A percentile compares a stretch with the other conserved stretches of the same genome.
Conservation (phyloP, 2,888 invertebrate species). For the Torymus auratus region DNA sequence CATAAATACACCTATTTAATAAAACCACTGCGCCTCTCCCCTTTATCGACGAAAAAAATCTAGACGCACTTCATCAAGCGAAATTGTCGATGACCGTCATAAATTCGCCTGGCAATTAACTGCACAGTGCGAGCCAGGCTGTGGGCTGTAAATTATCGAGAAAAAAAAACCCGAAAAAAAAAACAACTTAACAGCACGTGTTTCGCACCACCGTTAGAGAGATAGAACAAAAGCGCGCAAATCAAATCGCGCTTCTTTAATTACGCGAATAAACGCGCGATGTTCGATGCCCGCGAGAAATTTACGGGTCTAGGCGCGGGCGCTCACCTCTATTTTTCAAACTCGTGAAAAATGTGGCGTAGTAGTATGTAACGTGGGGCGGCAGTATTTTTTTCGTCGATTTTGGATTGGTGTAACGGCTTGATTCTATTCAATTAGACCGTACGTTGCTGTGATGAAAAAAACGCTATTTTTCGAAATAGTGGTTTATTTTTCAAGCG, state of each 20-base stretch:
- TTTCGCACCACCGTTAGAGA: slow-evolving; percentile 12
- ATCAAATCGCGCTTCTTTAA: slow-evolving; percentile 44
- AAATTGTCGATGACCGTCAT: slow-evolving; percentile 35
- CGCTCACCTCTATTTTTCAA: slow-evolving; percentile 13
- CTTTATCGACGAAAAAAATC: neutral
- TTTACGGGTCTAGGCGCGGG: slow-evolving; percentile 31
- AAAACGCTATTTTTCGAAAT: no score
- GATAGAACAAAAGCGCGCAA: neutral
- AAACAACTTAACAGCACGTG: slow-evolving; percentile 43
- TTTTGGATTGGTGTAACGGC: neutral
- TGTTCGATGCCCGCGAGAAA: slow-evolving; percentile 13
- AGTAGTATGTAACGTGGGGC: neutral
- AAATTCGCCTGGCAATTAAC: slow-evolving; percentile 49
- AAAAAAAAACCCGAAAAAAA: slow-evolving; percentile 1
- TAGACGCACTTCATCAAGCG: neutral
- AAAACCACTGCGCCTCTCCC: slow-evolving; percentile 26
- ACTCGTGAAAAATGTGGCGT: neutral
- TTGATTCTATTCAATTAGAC: no score
- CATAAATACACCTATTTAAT: slow-evolving; percentile 12
- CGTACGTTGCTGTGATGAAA: no score
- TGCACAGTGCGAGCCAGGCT: slow-evolving; percentile 16
- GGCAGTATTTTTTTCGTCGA: neutral
- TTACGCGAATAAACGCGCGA: slow-evolving; percentile 43
- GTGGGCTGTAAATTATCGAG: slow-evolving; percentile 44
- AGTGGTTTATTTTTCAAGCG: no score